Percentiles rank a stretch among this genome's conserved stretches.
phyloP scores from a whole-genome alignment of 2,113 vertebrate genomes.

The Rattus rattus region DNA sequence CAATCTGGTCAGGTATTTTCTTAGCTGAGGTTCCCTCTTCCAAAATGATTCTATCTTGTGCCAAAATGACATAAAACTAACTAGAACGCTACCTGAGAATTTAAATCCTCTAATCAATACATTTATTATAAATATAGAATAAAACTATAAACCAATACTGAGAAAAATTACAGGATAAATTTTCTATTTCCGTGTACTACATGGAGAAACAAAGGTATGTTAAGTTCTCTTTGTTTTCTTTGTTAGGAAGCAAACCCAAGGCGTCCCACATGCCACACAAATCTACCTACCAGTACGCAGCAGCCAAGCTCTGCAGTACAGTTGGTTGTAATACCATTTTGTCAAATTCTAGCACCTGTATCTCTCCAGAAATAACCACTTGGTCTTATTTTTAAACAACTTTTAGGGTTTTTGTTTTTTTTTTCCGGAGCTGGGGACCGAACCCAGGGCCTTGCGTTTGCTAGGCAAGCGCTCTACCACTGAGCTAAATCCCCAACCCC shows the following conservation, averaged over 20 bases:
- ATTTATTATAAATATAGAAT: constrained; percentile 48
- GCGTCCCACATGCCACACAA: not conserved
- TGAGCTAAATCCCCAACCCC: no score
- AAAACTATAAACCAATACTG: constrained; percentile 19
- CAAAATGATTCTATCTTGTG: not conserved
- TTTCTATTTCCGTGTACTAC: constrained; percentile 3
- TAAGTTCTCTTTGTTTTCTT: not conserved
- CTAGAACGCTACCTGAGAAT: not conserved
- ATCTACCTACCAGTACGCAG: not conserved
- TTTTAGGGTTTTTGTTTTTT: no score
- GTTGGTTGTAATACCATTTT: not conserved
- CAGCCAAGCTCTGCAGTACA: not conserved
- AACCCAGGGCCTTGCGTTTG: no score
- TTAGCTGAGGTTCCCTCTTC: not conserved
- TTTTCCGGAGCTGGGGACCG: no score
- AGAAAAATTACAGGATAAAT: not conserved
- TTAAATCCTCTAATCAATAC: constrained; percentile 22
- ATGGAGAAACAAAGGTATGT: not conserved
- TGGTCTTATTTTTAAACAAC: constrained; percentile 50
- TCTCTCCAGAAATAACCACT: constrained; percentile 16
- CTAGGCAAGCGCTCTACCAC: no score
- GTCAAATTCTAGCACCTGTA: not conserved
- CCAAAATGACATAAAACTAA: not conserved
- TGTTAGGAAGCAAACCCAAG: not conserved
- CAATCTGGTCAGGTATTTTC: not conserved